A percentile compares a stretch with the other conserved stretches of the same genome.
These are phyloP conservation scores for Machimus atricapillus DNA, from an alignment of 2,888 invertebrate genomes.

Conservation along the genomic window DNA sequence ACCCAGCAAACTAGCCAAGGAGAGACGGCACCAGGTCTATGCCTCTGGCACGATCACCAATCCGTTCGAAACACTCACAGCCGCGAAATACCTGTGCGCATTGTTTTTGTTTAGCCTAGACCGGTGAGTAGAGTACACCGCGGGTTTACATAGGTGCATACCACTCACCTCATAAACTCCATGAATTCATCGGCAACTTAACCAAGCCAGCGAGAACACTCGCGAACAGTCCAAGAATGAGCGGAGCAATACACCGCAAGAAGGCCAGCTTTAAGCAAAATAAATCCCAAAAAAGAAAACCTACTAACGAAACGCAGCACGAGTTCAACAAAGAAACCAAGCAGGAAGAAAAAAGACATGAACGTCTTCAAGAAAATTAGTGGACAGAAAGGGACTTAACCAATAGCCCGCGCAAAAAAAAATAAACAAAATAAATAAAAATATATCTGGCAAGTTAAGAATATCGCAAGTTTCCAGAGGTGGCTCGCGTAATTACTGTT, in stretches of 20 bases:
- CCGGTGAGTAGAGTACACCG: not conserved
- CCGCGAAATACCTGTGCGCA: not conserved
- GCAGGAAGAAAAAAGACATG: not conserved
- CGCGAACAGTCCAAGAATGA: not conserved
- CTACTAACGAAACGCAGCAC: not conserved
- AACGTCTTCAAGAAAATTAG: conserved; percentile 20
- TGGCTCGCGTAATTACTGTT: conserved; percentile 7
- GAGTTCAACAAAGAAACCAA: conserved; percentile 9
- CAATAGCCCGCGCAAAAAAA: not conserved
- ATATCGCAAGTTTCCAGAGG: not conserved
- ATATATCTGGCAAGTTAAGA: not conserved
- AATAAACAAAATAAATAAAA: not conserved
- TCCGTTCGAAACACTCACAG: not conserved
- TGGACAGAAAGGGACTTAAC: not conserved
- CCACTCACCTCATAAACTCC: not conserved
- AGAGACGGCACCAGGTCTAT: conserved; percentile 26
- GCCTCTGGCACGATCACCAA: not conserved
- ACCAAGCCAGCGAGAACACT: not conserved
- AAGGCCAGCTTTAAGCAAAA: conserved; percentile 25
- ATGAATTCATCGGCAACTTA: not conserved
- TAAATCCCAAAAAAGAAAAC: not conserved
- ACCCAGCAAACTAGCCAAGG: not conserved
- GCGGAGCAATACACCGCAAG: not conserved
- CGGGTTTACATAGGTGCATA: conserved; percentile 11
- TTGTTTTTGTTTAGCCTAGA: conserved; percentile 21